Base-by-base conservation (phyloP, 1,140 invertebrate genomes). In the Meloidogyne chitwoodi region DNA sequence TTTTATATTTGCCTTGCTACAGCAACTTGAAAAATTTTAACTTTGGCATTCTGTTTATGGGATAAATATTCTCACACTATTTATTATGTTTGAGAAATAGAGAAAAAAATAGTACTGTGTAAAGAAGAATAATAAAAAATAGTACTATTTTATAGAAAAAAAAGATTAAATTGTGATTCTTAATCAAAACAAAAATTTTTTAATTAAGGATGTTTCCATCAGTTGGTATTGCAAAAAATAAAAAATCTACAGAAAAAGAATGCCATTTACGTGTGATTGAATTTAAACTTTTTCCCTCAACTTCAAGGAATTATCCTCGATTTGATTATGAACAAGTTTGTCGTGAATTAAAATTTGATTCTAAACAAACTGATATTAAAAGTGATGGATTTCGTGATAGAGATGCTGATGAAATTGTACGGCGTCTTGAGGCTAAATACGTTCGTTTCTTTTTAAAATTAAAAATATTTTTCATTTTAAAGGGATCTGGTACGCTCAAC, bases 341-440 rank as follows among this genome's bases (percentile, higher is more conserved):
- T 34, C 19, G 63, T 14, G 68, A 81, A 41, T 68, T 82, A 27
- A 56, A 65, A n/a, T 38, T 68, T 24, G 26, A 74, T 44, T 65
- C 26, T 19, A 68, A 74, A 41, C 24, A 29, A 74, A 2, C 14
- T 19, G 64, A 61, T 48, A n/a, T 16, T 24, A 81, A 80, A n/a
- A 41, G 73, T 34, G 77, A 83, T 44, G 31, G 69, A 63, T 80
- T 77, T 56, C 66, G 61, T 24, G 80, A 82, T 29, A 31, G 24
- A 16, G 81, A 83, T 34, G 81, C 81, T 22, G 31, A 79, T 56
- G 79, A 80, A 31, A 22, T 82, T 24, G 81, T 83, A 1, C 75
- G 68, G 31, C 63, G 81, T 26, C 64, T 82, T 16, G 81, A 82
- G 62, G 75, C 26, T 1, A 83, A 83, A 82, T 82, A 82, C 38